phyloP scores from a whole-genome alignment of 2,113 vertebrate genomes.

The Xenopus laevis region DNA sequence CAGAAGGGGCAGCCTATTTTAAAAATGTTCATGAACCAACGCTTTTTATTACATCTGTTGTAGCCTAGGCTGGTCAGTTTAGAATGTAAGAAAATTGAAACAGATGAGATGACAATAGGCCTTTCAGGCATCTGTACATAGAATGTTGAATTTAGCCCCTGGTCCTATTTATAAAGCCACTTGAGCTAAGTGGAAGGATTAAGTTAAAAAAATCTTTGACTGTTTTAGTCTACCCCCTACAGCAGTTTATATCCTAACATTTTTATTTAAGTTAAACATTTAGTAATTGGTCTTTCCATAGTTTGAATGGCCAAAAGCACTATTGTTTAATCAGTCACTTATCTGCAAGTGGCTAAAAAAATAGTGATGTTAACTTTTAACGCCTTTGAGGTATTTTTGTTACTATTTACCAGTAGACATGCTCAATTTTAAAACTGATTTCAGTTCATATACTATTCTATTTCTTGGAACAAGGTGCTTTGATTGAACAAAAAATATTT shows the following conservation, averaged over 20 bases:
- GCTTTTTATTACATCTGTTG: too few relatives aligned
- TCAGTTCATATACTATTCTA: too few relatives aligned
- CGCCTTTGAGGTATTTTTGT: conserved; percentile 19
- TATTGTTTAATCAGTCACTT: conserved; percentile 38
- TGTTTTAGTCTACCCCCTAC: conserved; percentile 30
- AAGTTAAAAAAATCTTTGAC: conserved; percentile 1
- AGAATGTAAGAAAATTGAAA: background rate
- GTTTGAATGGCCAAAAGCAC: conserved; percentile 27
- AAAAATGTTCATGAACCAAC: too few relatives aligned
- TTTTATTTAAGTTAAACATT: conserved; percentile 33
- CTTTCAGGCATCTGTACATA: background rate
- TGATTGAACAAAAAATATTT: too few relatives aligned
- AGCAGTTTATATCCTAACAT: conserved; percentile 13
- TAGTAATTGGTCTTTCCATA: conserved; percentile 35
- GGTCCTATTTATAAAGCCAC: conserved; percentile 12
- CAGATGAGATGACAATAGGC: background rate
- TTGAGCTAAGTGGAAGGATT: conserved; percentile 27
- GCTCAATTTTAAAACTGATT: background rate
- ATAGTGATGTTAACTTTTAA: conserved; percentile 22
- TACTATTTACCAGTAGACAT: background rate
- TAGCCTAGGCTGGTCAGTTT: too few relatives aligned
- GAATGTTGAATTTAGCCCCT: background rate
- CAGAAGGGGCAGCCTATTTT: too few relatives aligned
- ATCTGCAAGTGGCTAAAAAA: conserved; percentile 27
- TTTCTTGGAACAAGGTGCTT: too few relatives aligned